Percentiles rank a stretch among this genome's conserved stretches.
Conservation (phyloP, 2,113 vertebrate species). For the Hippolais icterina region DNA sequence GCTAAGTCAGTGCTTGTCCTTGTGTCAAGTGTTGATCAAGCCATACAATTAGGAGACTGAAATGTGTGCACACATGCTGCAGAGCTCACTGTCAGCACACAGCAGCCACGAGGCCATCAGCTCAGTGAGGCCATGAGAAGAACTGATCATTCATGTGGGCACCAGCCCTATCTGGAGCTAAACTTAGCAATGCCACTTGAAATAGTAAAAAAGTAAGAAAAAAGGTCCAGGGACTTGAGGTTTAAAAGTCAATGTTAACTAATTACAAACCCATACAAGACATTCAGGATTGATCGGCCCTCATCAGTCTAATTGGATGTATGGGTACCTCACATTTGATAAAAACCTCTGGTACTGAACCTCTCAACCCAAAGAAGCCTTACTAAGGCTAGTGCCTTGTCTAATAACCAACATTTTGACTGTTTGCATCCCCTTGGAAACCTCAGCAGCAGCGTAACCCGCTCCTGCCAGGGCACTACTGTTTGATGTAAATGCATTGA, state of each 20-base stretch:
- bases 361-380: neutral
- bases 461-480: neutral
- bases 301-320: neutral
- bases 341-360: neutral
- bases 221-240: neutral
- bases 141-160: neutral
- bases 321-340: neutral
- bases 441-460: neutral
- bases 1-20: neutral
- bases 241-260: neutral
- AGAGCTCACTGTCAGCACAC: neutral
- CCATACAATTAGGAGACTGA: neutral
- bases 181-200: neutral
- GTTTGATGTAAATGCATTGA: neutral
- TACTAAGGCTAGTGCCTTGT: rapidly evolving
- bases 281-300: neutral
- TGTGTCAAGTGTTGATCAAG: neutral
- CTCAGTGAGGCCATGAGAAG: neutral
- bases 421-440: neutral
- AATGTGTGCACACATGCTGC: neutral
- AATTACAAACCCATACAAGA: neutral
- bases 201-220: neutral
- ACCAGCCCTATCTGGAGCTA: neutral
- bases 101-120: neutral
- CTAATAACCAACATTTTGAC: neutral